These are phyloP conservation scores for Sylvicola cinctus DNA, from an alignment of 2,888 invertebrate genomes.

Conservation along the genomic window DNA sequence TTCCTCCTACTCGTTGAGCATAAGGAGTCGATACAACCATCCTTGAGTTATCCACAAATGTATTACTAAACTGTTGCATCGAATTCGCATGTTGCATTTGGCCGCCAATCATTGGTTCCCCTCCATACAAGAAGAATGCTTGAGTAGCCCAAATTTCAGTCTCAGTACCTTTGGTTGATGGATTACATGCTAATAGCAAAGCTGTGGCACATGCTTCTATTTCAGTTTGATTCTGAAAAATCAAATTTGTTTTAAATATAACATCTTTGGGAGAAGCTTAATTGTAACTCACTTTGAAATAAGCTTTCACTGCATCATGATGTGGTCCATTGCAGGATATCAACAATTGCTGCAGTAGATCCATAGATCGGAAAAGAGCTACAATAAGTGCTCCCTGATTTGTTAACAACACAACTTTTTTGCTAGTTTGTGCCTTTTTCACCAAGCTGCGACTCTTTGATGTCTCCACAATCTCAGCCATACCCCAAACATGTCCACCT, in stretches of 20 bases:
- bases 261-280: no score
- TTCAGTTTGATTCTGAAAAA: slow-evolving; percentile 43
- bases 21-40: slow-evolving; percentile 24
- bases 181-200: slow-evolving; percentile 64
- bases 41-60: slow-evolving; percentile 8
- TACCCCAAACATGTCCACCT: slow-evolving; percentile 77
- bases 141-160: slow-evolving; percentile 73
- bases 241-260: no score
- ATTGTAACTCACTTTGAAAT: slow-evolving; percentile 31
- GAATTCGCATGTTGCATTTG: slow-evolving; percentile 1
- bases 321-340: slow-evolving; percentile 70
- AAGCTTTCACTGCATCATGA: slow-evolving; percentile 61
- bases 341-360: slow-evolving; percentile 64
- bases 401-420: slow-evolving; percentile 68
- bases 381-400: slow-evolving; percentile 75
- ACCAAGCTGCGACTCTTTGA: slow-evolving; percentile 14
- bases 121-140: slow-evolving; percentile 82
- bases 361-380: slow-evolving; percentile 67
- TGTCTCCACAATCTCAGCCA: slow-evolving; percentile 36
- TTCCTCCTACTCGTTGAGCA: slow-evolving; percentile 7
- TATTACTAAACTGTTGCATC: slow-evolving; percentile 1
- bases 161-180: slow-evolving; percentile 32
- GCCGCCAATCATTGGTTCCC: slow-evolving; percentile 34
- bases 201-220: slow-evolving; percentile 83
- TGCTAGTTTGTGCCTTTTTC: slow-evolving; percentile 35